phyloP scores from a whole-genome alignment of 2,113 vertebrate species.

The Platycercus adscitus region DNA sequence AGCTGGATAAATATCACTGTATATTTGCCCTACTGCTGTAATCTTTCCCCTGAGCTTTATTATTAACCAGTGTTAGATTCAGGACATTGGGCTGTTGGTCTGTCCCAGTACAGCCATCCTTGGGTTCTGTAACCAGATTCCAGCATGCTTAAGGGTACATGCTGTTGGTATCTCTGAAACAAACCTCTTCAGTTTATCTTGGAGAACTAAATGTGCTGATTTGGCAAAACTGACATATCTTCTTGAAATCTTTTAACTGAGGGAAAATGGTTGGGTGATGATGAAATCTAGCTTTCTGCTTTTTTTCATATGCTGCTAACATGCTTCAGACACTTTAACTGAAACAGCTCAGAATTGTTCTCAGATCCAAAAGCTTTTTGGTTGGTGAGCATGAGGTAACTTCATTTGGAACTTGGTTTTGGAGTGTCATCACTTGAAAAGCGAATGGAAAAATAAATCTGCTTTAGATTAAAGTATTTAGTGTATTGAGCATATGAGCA shows the following conservation, averaged over 20 bases:
- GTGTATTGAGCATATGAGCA: conserved; percentile 16
- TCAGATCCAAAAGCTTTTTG: neutral
- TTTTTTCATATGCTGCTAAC: neutral
- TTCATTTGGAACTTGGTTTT: conserved; percentile 9
- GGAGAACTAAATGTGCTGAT: neutral
- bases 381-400: neutral
- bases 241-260: neutral
- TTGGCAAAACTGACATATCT: neutral
- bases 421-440: conserved; percentile 23
- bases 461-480: conserved; percentile 56
- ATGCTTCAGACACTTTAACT: neutral
- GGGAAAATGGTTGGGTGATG: neutral
- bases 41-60: neutral
- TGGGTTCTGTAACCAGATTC: neutral
- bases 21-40: neutral
- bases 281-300: neutral
- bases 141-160: rapidly evolving
- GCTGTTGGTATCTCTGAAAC: neutral
- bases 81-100: neutral
- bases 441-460: conserved; percentile 54
- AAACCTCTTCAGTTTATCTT: neutral
- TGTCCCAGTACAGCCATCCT: neutral
- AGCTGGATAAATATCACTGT: neutral
- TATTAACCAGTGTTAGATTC: neutral
- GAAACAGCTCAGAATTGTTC: neutral